Percentiles rank a stretch among this genome's conserved stretches.
These are phyloP conservation scores for Scortum barcoo DNA, from an alignment of 2,113 vertebrate genomes.

Conservation along the genomic window DNA sequence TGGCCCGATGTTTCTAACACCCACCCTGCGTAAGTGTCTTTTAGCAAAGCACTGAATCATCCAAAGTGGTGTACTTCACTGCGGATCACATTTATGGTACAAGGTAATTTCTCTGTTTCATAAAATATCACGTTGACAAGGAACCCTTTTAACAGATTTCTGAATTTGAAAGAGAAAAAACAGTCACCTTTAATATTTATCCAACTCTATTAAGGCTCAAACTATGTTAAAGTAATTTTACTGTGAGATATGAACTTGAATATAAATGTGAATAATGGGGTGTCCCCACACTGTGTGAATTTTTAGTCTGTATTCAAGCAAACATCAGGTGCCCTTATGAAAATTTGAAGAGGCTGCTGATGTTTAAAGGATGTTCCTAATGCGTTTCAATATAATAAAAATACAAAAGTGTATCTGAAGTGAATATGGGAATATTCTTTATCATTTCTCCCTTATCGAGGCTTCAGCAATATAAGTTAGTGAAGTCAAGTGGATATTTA, in stretches of 20 bases:
- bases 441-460: too few species aligned
- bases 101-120: background rate
- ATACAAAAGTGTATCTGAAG: background rate
- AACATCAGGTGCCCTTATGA: background rate
- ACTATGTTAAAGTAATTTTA: background rate
- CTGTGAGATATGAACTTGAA: background rate
- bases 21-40: background rate
- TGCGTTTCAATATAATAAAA: too few species aligned
- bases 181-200: background rate
- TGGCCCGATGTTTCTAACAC: background rate
- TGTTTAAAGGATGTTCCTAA: background rate
- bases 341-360: too few species aligned
- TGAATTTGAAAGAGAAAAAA: background rate
- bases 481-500: background rate
- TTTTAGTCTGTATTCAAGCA: background rate
- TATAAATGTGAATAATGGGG: background rate
- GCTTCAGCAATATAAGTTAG: background rate
- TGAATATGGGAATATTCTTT: too few species aligned
- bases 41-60: background rate
- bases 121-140: background rate
- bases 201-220: too few species aligned
- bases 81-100: background rate
- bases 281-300: too few species aligned
- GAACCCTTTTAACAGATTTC: background rate
- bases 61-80: background rate